phyloP scores from a whole-genome alignment of 2,888 invertebrate species.

The Dromius quadrimaculatus region DNA sequence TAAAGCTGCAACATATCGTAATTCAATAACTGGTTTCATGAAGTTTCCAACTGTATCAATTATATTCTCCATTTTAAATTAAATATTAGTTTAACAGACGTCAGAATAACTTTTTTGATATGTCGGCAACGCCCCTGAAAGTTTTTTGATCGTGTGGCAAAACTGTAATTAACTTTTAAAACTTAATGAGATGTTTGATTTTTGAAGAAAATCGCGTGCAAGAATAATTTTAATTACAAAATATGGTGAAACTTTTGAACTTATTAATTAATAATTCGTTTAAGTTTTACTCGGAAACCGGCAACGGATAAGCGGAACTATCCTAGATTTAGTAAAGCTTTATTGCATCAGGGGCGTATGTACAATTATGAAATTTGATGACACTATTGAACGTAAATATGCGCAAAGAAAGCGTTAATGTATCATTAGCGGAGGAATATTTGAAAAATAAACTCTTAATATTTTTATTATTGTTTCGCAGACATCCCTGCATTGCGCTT shows the following conservation, averaged over 20 bases:
- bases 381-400: too few relatives aligned
- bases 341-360: too few relatives aligned
- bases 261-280: slow-evolving; percentile 35
- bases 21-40: slow-evolving; percentile 1
- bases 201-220: slow-evolving; percentile 2
- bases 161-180: slow-evolving; percentile 24
- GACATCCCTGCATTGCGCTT: slow-evolving; percentile 9
- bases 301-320: background rate
- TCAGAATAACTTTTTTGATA: slow-evolving; percentile 10
- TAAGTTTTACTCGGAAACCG: slow-evolving; percentile 11
- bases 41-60: slow-evolving; percentile 4
- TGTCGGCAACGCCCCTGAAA: background rate
- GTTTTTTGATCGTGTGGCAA: background rate
- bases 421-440: too few relatives aligned
- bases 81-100: background rate
- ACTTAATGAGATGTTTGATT: background rate
- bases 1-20: background rate
- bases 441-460: too few relatives aligned
- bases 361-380: too few relatives aligned
- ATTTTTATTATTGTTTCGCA: background rate
- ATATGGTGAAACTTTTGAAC: slow-evolving; percentile 24
- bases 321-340: too few relatives aligned
- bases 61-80: background rate
- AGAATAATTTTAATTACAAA: slow-evolving; percentile 30
- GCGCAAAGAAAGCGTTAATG: too few relatives aligned